Percentiles rank a stretch among this genome's conserved stretches.
phyloP scores from a whole-genome alignment of 2,797 vertebrate genomes.

The Schizopygopsis pylzovi region DNA sequence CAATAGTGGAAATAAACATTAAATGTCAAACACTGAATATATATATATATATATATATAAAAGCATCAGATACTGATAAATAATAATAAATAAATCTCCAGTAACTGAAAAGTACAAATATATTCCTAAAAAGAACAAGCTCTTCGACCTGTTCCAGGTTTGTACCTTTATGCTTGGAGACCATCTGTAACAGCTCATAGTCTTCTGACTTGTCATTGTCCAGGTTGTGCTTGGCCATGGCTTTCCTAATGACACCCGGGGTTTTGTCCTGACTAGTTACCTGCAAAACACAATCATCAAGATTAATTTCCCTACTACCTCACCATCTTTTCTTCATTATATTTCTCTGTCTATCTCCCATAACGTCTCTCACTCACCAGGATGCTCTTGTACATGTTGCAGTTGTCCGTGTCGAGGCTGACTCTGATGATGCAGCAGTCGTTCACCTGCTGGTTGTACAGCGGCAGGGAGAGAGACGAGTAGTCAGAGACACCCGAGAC shows the following conservation, averaged over 20 bases:
- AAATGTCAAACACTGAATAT: not conserved
- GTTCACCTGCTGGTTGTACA: constrained; percentile 90
- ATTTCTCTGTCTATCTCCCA: not conserved
- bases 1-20: not conserved
- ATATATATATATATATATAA: too few species aligned
- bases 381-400: constrained; percentile 92
- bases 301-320: not conserved
- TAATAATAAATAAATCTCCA: not conserved
- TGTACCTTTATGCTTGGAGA: constrained; percentile 85
- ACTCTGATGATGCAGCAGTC: constrained; percentile 90
- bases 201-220: constrained; percentile 83
- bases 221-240: constrained; percentile 89
- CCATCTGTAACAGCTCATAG: constrained; percentile 86
- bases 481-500: constrained; percentile 85
- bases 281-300: constrained; percentile 58
- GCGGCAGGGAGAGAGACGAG: constrained; percentile 83
- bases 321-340: not conserved
- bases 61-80: not conserved
- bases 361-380: constrained; percentile 48
- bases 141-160: not conserved
- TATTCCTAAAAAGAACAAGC: not conserved
- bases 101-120: not conserved
- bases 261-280: constrained; percentile 91
- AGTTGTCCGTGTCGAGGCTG: constrained; percentile 88
- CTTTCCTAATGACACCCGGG: constrained; percentile 86